Conservation (phyloP, 2,797 vertebrate genomes). For the Sebastes nivosus region DNA sequence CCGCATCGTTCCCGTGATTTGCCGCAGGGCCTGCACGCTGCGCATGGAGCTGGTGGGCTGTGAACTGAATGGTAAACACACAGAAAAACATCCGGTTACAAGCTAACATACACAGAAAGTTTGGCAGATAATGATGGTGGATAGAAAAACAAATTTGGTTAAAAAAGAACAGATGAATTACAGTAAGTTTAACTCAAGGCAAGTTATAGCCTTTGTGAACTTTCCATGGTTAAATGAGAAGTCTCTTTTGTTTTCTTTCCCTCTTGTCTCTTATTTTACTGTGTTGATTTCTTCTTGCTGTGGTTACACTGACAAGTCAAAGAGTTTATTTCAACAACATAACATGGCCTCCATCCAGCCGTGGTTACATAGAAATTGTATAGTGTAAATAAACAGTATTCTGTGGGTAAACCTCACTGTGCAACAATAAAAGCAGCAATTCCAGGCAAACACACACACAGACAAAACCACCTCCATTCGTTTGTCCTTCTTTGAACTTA, state of each 20-base stretch:
- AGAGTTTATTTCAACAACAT: constrained; percentile 9
- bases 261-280: background rate
- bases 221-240: background rate
- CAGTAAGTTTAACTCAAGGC: background rate
- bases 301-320: background rate
- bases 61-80: constrained; percentile 90
- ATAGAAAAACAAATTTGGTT: background rate
- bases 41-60: constrained; percentile 97
- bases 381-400: background rate
- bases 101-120: background rate
- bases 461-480: background rate
- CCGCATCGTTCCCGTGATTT: constrained; percentile 88
- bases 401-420: background rate
- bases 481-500: background rate
- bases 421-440: constrained; percentile 2
- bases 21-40: constrained; percentile 90
- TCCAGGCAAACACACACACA: background rate
- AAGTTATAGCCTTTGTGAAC: background rate
- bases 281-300: constrained; percentile 16
- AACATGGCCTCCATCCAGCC: background rate
- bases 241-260: background rate
- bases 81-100: background rate
- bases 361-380: constrained; percentile 4
- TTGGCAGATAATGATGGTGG: background rate
- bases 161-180: background rate